A percentile compares a stretch with the other conserved stretches of the same genome.
Conservation (phyloP, 2,797 vertebrate genomes). For the Fratercula arctica region DNA sequence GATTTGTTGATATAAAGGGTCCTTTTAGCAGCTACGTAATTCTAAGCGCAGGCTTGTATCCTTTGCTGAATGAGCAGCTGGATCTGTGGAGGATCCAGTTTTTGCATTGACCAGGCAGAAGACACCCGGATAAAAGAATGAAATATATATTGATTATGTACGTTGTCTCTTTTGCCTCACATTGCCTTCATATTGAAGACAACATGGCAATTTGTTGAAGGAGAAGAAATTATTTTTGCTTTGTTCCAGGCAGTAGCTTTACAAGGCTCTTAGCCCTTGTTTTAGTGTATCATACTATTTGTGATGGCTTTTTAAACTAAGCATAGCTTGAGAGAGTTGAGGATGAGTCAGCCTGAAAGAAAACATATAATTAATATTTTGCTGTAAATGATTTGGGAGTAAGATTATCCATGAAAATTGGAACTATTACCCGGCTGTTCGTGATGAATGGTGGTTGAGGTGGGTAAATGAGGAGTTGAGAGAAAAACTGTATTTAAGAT, state of each 20-base stretch:
- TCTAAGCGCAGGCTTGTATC: neutral
- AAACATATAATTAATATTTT: slow-evolving; percentile 27
- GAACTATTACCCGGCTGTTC: neutral
- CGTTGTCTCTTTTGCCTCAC: neutral
- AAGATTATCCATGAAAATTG: slow-evolving; percentile 25
- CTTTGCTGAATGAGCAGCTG: neutral
- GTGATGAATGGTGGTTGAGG: neutral
- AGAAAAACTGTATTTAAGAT: neutral
- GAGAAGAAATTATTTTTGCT: neutral
- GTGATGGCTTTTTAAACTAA: slow-evolving; percentile 35
- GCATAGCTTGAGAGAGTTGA: neutral
- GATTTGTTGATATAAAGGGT: neutral
- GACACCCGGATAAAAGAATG: neutral
- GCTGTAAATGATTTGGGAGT: neutral
- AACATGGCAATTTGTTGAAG: neutral
- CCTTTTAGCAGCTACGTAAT: neutral
- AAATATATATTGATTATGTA: neutral
- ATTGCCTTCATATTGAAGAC: neutral
- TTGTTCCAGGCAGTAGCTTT: neutral
- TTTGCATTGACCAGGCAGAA: neutral
- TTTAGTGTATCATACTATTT: neutral
- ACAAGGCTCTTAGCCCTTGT: neutral
- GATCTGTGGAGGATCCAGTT: neutral
- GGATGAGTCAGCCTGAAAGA: slow-evolving; percentile 30
- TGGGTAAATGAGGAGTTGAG: neutral